Evolutionary conservation across 2,888 invertebrate genomes (phyloP).

Genomic region (Ochropleura plecta): DNA sequence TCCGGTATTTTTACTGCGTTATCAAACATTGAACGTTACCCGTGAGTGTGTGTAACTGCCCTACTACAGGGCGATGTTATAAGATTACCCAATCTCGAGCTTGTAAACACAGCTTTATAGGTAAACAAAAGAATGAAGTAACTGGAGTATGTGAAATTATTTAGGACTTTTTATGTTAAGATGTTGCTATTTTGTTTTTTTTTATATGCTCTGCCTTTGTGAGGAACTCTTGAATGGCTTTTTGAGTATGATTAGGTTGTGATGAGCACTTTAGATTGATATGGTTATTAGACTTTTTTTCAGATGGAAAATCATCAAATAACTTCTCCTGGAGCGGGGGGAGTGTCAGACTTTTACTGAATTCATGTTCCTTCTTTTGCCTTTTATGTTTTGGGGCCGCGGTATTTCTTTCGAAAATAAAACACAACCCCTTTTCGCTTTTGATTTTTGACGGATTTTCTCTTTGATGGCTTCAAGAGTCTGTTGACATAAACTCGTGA

Average conservation of each 20-base stretch:
- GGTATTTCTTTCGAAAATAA: too few relatives aligned
- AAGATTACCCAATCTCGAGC: slow-evolving; percentile 63
- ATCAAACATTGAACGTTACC: slow-evolving; percentile 64
- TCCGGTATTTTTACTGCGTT: slow-evolving; percentile 71
- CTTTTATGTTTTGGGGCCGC: too few relatives aligned
- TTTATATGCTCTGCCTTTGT: slow-evolving; percentile 7
- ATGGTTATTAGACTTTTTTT: neutral
- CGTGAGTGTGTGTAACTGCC: slow-evolving; percentile 52
- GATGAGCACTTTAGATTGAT: slow-evolving; percentile 8
- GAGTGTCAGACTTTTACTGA: too few relatives aligned
- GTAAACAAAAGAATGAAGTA: slow-evolving; percentile 57
- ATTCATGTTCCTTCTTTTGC: too few relatives aligned
- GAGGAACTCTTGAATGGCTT: neutral
- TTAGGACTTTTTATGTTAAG: slow-evolving; percentile 36
- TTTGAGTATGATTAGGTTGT: slow-evolving; percentile 4
- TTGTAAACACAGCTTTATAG: slow-evolving; percentile 61
- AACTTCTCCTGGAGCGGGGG: too few relatives aligned
- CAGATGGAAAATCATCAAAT: too few relatives aligned
- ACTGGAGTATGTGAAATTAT: slow-evolving; percentile 56
- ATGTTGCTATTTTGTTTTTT: slow-evolving; percentile 31
- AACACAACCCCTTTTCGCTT: too few relatives aligned
- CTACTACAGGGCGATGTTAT: slow-evolving; percentile 46
- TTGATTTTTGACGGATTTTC: too few relatives aligned
- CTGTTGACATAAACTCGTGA: too few relatives aligned
- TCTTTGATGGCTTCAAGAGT: too few relatives aligned